Evolutionary conservation across 2,888 invertebrate species (phyloP).

Genomic region (Leptura quadrifasciata): DNA sequence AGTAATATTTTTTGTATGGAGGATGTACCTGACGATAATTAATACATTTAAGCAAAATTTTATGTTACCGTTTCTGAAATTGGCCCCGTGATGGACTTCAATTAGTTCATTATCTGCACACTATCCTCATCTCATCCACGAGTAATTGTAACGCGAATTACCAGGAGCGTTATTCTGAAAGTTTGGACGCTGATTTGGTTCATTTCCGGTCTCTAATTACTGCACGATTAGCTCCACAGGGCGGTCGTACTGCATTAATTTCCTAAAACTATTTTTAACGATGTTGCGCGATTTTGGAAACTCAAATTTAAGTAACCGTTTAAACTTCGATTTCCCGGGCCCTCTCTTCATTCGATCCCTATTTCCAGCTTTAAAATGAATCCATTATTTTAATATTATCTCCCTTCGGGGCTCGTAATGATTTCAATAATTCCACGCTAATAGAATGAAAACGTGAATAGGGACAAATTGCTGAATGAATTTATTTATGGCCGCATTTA

Average conservation of each 20-base stretch:
- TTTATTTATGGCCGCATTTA: not conserved
- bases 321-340: not conserved
- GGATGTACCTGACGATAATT: too few relatives aligned
- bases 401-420: not conserved
- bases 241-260: slow-evolving; percentile 24
- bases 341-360: not conserved
- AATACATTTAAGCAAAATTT: too few relatives aligned
- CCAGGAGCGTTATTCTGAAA: not conserved
- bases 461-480: slow-evolving; percentile 6
- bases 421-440: slow-evolving; percentile 21
- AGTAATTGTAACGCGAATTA: slow-evolving; percentile 10
- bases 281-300: slow-evolving; percentile 21
- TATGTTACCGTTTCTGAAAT: not conserved
- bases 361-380: slow-evolving; percentile 18
- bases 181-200: slow-evolving; percentile 1
- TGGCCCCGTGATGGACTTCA: not conserved
- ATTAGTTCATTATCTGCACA: not conserved
- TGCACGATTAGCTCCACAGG: not conserved
- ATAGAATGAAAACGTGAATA: slow-evolving; percentile 26
- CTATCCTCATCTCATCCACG: not conserved
- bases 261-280: slow-evolving; percentile 31
- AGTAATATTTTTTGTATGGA: too few relatives aligned
- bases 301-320: slow-evolving; percentile 25
- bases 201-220: slow-evolving; percentile 24
- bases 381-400: slow-evolving; percentile 32